Evolutionary conservation across 2,113 vertebrate genomes (phyloP), one percentile per base, ranked within the genome.

Genomic region (Coturnix japonica): DNA sequence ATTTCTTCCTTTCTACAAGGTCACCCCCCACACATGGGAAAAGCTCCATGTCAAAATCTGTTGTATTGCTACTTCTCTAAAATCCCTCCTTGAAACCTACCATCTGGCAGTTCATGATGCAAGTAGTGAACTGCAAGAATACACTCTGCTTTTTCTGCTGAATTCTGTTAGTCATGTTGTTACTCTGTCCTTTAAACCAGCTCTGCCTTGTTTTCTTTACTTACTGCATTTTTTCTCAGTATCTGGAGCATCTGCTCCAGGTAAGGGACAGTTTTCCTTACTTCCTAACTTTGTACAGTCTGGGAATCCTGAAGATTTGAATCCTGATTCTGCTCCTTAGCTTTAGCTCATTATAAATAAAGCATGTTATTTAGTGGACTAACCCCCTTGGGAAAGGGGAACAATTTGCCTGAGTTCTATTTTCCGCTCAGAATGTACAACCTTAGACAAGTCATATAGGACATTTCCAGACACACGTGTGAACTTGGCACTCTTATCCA

Each of bases 31-130:
- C 87, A 91, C 79, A 94, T 41, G 76, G 90, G 90, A 95, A 95
- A 90, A 95, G 89, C 90, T 96, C 82, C 87, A 83, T 90, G 83
- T 95, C 90, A 94, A 81, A 96, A 95, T 95, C 90, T 91, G 93
- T 95, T 94, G 80, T 91, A 90, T 91, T 85, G 94, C 90, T 90
- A 71, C 69, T 37, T 95, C 88, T 88, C 87, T 82, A 77, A 94
- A 96, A 93, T 95, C 85, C 44, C 61, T 93, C 82, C 87, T 94
- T 94, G 93, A 96, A 95, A 96, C 80, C 82, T 71, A 93, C 95
- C 95, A 96, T 96, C 95, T 96, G 95, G 94, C 85, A 91, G 94
- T 90, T 94, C 69, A 51, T 74, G 64, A 92, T 94, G 89, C 94
- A 96, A 94, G 81, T 53, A 90, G 90, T 74, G 93, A 95, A 88